Evolutionary conservation across 2,113 vertebrate genomes (phyloP), one percentile per base, ranked within the genome.

Genomic region (Ciconia boyciana): DNA sequence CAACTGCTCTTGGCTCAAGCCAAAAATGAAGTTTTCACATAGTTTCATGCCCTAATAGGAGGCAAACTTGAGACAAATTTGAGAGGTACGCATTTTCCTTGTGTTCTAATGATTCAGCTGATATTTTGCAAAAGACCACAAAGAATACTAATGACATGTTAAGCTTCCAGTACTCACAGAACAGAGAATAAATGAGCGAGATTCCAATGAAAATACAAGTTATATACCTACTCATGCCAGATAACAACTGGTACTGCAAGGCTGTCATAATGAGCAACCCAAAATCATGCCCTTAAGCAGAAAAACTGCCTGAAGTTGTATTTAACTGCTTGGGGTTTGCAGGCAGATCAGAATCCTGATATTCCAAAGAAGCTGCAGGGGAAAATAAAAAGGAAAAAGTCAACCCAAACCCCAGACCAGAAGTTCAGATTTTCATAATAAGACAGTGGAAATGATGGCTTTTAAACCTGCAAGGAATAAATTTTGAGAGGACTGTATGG

Each of bases 91-190:
- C 28, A 21, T 94, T 93, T 83, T 85, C 78, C 70, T 93, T 77
- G 46, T 85, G 29, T 83, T 79, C 36, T 10, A 93, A 77, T 80
- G 66, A 83, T 91, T 87, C 74, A 83, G 82, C 54, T 85, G 41
- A 46, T 91, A 77, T 85, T 97, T 96, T 94, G 88, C 75, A 88
- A 79, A 95, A 96, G 77, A 82, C 58, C 41, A 52, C 70, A 65
- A 52, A 85, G 58, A 91, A 83, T 74, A 77, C 71, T 90, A 90
- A 93, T 77, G 49, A 65, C 62, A 79, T 15, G 17, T 83, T 96
- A 91, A 91, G 70, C 36, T 91, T 91, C 68, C 71, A 96, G 82
- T 46, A 79, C 65, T 95, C 10, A 2, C 69, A 6, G 8, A 89
- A 64, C 34, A 83, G 78, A 91, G 52, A 83, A 82, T 61, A 91